Conservation (phyloP, 2,797 vertebrate species). For the Onychomys torridus region DNA sequence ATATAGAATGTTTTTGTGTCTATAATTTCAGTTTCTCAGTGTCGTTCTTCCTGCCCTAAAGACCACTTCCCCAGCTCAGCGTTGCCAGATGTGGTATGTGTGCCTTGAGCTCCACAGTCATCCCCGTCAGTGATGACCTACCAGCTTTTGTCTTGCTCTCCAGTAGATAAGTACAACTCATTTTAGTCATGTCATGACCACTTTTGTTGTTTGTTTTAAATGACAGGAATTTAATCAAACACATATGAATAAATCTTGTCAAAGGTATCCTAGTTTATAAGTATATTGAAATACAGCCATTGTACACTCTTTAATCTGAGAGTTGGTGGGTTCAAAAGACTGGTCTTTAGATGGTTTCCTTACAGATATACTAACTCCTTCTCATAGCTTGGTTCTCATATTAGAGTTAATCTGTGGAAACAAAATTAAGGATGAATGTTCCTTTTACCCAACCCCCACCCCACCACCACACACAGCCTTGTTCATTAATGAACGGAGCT, state of each 20-base stretch:
- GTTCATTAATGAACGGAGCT: background rate
- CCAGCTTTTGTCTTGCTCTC: background rate
- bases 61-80: background rate
- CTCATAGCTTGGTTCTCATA: background rate
- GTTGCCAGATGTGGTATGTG: background rate
- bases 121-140: background rate
- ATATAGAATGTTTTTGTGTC: background rate
- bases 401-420: background rate
- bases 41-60: background rate
- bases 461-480: background rate
- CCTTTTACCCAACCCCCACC: background rate
- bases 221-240: background rate
- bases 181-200: background rate
- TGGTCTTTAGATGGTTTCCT: background rate
- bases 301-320: background rate
- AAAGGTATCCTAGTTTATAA: constrained; percentile 13
- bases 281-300: background rate
- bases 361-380: background rate
- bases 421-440: background rate
- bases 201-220: constrained; percentile 28
- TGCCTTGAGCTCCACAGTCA: background rate
- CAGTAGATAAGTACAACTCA: background rate
- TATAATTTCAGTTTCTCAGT: background rate
- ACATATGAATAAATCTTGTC: constrained; percentile 1
- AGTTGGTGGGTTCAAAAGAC: background rate